Evolutionary conservation across 2,888 invertebrate genomes (phyloP).

Genomic region (Hybos culiciformis): DNA sequence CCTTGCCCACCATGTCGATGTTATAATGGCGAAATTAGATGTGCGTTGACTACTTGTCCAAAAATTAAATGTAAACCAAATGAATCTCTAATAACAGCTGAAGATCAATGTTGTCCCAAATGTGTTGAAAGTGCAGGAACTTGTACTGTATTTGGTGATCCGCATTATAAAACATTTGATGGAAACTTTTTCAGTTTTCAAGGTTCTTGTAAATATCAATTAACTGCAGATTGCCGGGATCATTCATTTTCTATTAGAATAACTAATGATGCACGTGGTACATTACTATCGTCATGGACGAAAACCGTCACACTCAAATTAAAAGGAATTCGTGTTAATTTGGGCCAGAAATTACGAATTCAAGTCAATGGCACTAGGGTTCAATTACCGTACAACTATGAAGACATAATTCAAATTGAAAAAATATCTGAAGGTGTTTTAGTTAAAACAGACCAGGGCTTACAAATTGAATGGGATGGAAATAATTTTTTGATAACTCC

Average conservation of each 20-base stretch:
- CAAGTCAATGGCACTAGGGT: conserved; percentile 73
- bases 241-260: conserved; percentile 75
- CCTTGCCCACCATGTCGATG: conserved; percentile 68
- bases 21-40: conserved; percentile 67
- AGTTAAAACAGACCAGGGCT: conserved; percentile 55
- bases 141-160: conserved; percentile 89
- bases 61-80: conserved; percentile 60
- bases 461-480: conserved; percentile 85
- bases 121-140: conserved; percentile 86
- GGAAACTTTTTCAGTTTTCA: conserved; percentile 88
- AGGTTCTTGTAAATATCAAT: conserved; percentile 83
- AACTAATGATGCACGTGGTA: conserved; percentile 72
- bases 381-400: conserved; percentile 49
- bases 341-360: conserved; percentile 73
- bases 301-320: conserved; percentile 74
- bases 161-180: conserved; percentile 91
- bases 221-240: conserved; percentile 68
- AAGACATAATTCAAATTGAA: conserved; percentile 45
- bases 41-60: conserved; percentile 76
- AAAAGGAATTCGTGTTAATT: conserved; percentile 59
- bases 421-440: conserved; percentile 50
- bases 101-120: conserved; percentile 80
- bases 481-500: conserved; percentile 83
- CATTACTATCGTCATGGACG: conserved; percentile 78
- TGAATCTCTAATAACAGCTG: conserved; percentile 53